Base-by-base conservation (phyloP, 2,797 vertebrate species). In the Benthosema pterotum region DNA sequence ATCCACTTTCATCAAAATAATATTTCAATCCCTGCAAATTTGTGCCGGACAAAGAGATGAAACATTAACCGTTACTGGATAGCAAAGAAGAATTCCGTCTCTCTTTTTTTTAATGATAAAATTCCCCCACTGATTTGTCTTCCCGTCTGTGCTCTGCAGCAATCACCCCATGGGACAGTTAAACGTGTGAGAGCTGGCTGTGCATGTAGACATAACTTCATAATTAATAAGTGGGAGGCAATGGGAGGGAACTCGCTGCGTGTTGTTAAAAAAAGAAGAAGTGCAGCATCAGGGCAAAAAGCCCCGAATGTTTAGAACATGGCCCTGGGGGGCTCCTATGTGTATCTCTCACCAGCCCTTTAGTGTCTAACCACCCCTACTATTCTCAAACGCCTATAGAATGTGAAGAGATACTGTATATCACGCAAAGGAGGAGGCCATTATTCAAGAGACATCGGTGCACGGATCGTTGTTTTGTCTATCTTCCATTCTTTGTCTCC, bases 1-100 rank as follows among this genome's bases (percentile, higher is more conserved):
- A 69, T 82, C 71, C 85, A 82, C 60, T 87, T 88, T 80, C 72
- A 50, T 81, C 87, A 78, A 84, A 65, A 52, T 54, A 67, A 82
- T 78, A 72, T 47, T 61, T 79, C 54, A 62, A 68, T 76, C 71
- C 59, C 70, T 38, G 11, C 13, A 52, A n/a, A 60, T 47, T 47
- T 75, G 65, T 58, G 60, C 62, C 17, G 71, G 66, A 56, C 32
- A 38, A 57, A 76, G 56, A 48, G 57, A 75, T 55, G 61, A 78
- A 79, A 76, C 57, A 52, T 67, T n/a, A 69, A 74, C 65, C 76
- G 69, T 38, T 64, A 72, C 74, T 63, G 74, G 71, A 82, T 54
- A 72, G 54, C 55, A 67, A 45, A 25, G 60, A 59, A 46, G 74
- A 83, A 82, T 78, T 67, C 77, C 64, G 63, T 78, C 71, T 59